Evolutionary conservation across 2,888 invertebrate genomes (phyloP).

Genomic region (Diogma glabrata): DNA sequence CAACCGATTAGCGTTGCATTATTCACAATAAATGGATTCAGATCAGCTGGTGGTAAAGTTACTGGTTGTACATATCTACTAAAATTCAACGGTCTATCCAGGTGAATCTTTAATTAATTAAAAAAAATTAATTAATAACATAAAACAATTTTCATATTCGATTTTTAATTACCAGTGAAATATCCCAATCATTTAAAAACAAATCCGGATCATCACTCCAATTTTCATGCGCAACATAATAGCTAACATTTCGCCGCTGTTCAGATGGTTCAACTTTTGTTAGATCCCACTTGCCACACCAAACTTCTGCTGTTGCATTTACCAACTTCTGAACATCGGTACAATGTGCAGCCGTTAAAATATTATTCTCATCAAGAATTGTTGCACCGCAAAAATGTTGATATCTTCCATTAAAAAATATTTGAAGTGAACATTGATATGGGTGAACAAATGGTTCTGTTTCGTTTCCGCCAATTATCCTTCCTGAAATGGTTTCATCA

Average conservation of each 20-base stretch:
- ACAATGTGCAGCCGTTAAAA: conserved; percentile 4
- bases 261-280: background rate
- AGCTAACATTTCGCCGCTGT: background rate
- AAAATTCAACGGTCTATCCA: background rate
- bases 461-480: background rate
- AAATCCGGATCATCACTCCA: background rate
- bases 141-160: no score
- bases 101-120: background rate
- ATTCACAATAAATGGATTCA: background rate
- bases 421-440: conserved; percentile 4
- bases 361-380: background rate
- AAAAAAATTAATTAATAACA: no score
- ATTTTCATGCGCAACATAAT: background rate
- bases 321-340: no score
- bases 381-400: background rate
- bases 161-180: background rate
- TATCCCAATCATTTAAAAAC: background rate
- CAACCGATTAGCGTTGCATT: conserved; percentile 3
- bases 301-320: no score
- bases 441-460: background rate
- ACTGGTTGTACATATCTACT: background rate
- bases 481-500: no score
- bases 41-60: background rate
- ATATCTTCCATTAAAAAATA: background rate
- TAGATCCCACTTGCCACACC: conserved; percentile 5